Percentiles rank a stretch among this genome's conserved stretches.
These are phyloP conservation scores for Halesus radiatus DNA, from an alignment of 1,140 invertebrate genomes.

Conservation along the genomic window DNA sequence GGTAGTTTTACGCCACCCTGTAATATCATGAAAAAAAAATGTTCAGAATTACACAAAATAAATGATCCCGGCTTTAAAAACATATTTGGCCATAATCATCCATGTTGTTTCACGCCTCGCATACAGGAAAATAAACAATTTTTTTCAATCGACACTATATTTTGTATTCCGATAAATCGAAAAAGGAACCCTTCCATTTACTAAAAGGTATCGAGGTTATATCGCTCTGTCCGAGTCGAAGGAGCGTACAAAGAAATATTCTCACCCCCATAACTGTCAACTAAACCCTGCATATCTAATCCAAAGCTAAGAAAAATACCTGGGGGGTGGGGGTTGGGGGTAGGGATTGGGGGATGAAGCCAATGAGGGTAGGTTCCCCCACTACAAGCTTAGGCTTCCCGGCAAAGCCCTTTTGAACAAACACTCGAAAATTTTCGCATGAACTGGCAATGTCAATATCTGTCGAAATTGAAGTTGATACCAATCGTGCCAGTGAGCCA, in stretches of 20 bases:
- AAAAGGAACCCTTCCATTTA: not conserved
- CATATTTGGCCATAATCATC: too few species aligned
- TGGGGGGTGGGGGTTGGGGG: not conserved
- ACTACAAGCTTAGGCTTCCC: slow-evolving; percentile 24
- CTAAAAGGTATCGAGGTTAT: slow-evolving; percentile 2
- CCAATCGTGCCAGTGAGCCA: slow-evolving; percentile 21
- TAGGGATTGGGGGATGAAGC: too few species aligned
- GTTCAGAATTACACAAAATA: too few species aligned
- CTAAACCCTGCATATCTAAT: slow-evolving; percentile 52
- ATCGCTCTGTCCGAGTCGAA: not conserved
- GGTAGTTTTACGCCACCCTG: too few species aligned
- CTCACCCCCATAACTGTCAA: slow-evolving; percentile 53
- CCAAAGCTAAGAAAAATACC: slow-evolving; percentile 54
- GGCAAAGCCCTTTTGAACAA: slow-evolving; percentile 47
- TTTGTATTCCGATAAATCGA: too few species aligned
- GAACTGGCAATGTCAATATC: slow-evolving; percentile 48
- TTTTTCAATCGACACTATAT: too few species aligned
- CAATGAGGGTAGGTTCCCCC: too few species aligned
- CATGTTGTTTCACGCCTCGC: too few species aligned
- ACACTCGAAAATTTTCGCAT: slow-evolving; percentile 50
- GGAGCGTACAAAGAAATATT: slow-evolving; percentile 39
- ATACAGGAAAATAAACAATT: too few species aligned
- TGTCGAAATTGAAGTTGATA: slow-evolving; percentile 45
- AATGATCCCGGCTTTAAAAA: too few species aligned
- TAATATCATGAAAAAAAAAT: too few species aligned